Evolutionary conservation across 2,797 vertebrate genomes (phyloP).

Genomic region (Siniperca undulata): DNA sequence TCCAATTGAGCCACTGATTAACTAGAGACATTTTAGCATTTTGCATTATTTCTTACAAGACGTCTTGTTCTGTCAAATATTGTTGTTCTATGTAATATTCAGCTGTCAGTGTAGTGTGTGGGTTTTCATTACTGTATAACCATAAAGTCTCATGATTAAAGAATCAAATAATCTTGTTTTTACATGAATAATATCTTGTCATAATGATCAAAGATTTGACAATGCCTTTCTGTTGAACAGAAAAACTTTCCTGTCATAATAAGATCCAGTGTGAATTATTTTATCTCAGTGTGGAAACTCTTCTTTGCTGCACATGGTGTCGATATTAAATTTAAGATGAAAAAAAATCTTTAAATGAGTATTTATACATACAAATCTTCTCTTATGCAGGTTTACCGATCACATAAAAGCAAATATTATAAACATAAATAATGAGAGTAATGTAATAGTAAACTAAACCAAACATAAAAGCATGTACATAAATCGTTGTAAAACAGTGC

Average conservation of each 20-base stretch:
- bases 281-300: background rate
- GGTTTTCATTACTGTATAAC: background rate
- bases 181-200: background rate
- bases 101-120: background rate
- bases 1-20: background rate
- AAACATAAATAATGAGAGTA: conserved; percentile 9
- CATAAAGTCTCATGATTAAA: conserved; percentile 16
- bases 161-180: conserved; percentile 9
- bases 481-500: conserved; percentile 13
- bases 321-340: background rate
- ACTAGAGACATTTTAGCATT: conserved; percentile 4
- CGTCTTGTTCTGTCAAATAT: background rate
- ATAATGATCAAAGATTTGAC: conserved; percentile 22
- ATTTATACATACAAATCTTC: no score
- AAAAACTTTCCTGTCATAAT: background rate
- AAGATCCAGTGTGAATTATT: conserved; percentile 18
- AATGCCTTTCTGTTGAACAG: conserved; percentile 1
- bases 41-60: background rate
- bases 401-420: conserved; percentile 31
- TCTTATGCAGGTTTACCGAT: background rate
- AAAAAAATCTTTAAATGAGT: background rate
- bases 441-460: background rate
- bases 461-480: conserved; percentile 12
- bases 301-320: background rate
- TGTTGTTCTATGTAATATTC: conserved; percentile 12